These are phyloP conservation scores for Leucophenga maculata DNA, from an alignment of 2,888 invertebrate genomes.

Conservation along the genomic window DNA sequence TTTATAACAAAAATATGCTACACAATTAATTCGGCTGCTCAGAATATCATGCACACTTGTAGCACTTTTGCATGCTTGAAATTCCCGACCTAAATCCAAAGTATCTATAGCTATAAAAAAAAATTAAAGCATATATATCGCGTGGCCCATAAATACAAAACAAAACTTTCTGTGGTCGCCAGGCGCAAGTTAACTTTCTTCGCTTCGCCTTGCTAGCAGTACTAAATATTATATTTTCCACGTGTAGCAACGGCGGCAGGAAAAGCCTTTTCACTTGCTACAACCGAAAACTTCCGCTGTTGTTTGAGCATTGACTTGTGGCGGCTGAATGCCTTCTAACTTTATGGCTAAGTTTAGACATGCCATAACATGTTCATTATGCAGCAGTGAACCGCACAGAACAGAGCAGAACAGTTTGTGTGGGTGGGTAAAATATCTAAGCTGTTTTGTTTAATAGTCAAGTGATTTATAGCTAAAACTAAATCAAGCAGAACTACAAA, in stretches of 20 bases:
- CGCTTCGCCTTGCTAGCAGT: background rate
- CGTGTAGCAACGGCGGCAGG: slow-evolving; percentile 21
- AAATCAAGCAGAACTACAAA: no score
- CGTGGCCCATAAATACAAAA: background rate
- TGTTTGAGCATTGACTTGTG: slow-evolving; percentile 13
- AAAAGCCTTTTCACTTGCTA: slow-evolving; percentile 46
- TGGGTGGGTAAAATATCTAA: no score
- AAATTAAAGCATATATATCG: background rate
- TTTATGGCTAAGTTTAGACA: background rate
- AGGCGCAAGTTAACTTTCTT: background rate
- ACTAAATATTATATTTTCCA: no score
- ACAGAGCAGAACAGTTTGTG: background rate
- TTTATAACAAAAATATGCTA: background rate
- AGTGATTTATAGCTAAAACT: no score
- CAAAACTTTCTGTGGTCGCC: background rate
- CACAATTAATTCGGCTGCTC: no score
- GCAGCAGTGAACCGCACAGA: no score
- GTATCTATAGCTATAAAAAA: no score
- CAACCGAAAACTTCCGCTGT: slow-evolving; percentile 55
- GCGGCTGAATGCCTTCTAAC: background rate
- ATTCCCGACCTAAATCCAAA: no score
- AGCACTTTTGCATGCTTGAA: no score
- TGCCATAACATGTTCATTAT: slow-evolving; percentile 2
- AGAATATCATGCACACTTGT: no score
- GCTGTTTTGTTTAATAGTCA: no score